A percentile compares a stretch with the other conserved stretches of the same genome.
These are phyloP conservation scores for Castor canadensis DNA, from an alignment of 2,113 vertebrate species.

Conservation along the genomic window DNA sequence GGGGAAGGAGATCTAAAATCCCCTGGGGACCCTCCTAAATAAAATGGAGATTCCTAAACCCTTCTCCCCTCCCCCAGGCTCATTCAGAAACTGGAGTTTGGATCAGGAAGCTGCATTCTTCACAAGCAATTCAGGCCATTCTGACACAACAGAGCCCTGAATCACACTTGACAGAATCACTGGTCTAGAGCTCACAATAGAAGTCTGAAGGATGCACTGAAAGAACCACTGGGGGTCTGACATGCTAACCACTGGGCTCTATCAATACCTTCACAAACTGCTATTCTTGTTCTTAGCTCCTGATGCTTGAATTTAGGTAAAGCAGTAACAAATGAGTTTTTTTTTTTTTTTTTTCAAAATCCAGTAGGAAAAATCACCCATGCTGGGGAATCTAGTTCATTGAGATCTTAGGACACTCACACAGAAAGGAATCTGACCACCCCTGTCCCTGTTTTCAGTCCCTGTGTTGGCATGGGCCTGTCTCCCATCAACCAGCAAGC, in stretches of 20 bases:
- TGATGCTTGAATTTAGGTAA: constrained; percentile 16
- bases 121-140: background rate
- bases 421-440: background rate
- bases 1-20: fast-evolving
- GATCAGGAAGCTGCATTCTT: background rate
- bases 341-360: background rate
- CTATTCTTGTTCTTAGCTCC: background rate
- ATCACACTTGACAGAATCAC: background rate
- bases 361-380: background rate
- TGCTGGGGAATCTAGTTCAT: background rate
- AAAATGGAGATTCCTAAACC: background rate
- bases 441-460: background rate
- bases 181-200: fast-evolving
- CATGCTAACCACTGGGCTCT: background rate
- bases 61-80: background rate
- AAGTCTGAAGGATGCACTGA: background rate
- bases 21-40: background rate
- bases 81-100: background rate
- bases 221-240: background rate
- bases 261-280: background rate
- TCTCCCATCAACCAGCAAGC: background rate
- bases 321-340: background rate
- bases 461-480: background rate
- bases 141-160: background rate
- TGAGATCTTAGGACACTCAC: background rate